phyloP scores from a whole-genome alignment of 2,888 invertebrate genomes.

The Oscheius sp. region DNA sequence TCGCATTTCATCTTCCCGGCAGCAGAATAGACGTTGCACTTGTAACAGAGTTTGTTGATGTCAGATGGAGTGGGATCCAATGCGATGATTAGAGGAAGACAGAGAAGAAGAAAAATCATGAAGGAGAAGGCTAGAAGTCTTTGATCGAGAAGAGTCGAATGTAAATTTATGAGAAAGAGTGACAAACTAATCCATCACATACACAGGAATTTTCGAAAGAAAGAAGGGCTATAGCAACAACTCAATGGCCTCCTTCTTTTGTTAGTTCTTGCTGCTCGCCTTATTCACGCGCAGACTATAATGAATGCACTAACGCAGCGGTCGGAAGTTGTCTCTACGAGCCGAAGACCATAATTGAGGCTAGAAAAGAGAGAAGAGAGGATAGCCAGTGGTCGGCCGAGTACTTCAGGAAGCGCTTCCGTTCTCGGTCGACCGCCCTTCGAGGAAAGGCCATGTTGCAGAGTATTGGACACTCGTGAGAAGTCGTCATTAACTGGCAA shows the following conservation, averaged over 20 bases:
- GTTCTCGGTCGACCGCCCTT: too few relatives aligned
- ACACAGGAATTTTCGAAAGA: neutral
- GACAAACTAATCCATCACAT: neutral
- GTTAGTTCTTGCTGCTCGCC: neutral
- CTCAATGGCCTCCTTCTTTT: neutral
- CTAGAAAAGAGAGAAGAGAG: neutral
- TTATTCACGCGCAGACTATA: neutral
- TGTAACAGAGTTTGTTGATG: conserved; percentile 17
- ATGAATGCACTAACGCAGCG: conserved; percentile 3
- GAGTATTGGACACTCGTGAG: too few relatives aligned
- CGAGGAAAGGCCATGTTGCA: too few relatives aligned
- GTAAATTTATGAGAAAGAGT: neutral
- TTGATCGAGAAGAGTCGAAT: neutral
- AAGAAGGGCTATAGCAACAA: neutral
- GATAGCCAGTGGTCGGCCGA: neutral
- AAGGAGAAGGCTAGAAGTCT: neutral
- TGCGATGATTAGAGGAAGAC: neutral
- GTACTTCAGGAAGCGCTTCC: too few relatives aligned
- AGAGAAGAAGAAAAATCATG: neutral
- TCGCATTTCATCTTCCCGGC: conserved; percentile 23
- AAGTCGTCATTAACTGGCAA: too few relatives aligned
- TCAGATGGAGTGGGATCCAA: conserved; percentile 14
- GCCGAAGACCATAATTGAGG: neutral
- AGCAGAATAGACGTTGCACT: conserved; percentile 15
- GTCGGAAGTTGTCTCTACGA: neutral